Evolutionary conservation across 2,797 vertebrate genomes (phyloP), one percentile per base, ranked within the genome.

Genomic region (Anabacerthia variegaticeps): DNA sequence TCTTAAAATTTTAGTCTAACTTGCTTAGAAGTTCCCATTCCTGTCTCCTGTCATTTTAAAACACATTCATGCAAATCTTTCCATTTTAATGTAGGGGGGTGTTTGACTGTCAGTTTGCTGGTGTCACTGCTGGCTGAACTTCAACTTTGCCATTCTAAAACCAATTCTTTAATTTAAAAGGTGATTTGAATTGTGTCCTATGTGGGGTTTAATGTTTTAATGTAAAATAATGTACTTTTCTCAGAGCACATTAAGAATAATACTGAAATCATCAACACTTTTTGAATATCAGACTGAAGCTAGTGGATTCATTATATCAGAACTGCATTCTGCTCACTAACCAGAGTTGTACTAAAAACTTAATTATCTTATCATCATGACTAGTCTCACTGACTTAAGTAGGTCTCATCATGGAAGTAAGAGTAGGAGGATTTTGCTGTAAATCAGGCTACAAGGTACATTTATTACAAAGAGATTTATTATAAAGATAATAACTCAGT

Each of bases 301-400:
- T 56, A 23, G 71, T 63, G 51, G 66, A 69, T 79, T 87, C 86
- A 71, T 97, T 95, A 56, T 90, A 73, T 95, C 65, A 65, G 85
- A 74, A 36, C 87, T 90, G 69, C 67, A 81, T 96, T 97, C 95
- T 87, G 85, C 88, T 95, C 91, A 77, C 74, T 94, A 94, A 95
- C 66, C 73, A 79, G 88, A 92, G 80, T 93, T 95, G 66, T 94
- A 93, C 95, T 95, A 96, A 95, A 96, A 96, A 93, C 95, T 96
- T 96, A 84, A 96, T 96, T 96, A 95, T 95, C 88, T 92, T 90
- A 90, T 96, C 92, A 76, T 93, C 89, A 54, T 68, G 94, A 95
- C 93, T 96, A 93, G 96, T 97, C 85, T 90, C 59, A n/a, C 85
- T 95, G 89, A 92, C 88, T 96, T 97, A 96, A 95, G 65, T 92